Evolutionary conservation across 2,888 invertebrate genomes (phyloP).

Genomic region (Polydrusus cervinus): DNA sequence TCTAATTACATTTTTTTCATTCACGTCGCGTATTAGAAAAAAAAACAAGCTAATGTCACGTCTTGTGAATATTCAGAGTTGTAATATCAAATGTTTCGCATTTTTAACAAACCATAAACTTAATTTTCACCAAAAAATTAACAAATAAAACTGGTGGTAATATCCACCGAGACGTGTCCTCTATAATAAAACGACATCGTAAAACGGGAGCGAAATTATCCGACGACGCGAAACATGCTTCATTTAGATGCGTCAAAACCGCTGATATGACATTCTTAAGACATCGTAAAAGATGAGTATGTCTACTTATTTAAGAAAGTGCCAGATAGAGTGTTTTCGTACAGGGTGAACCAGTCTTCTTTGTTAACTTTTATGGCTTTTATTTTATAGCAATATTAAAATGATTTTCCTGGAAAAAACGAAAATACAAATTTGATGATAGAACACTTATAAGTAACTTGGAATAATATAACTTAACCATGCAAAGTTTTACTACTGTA

Average conservation of each 20-base stretch:
- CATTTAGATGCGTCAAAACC: constrained; percentile 69
- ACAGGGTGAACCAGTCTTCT: constrained; percentile 21
- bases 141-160: constrained; percentile 52
- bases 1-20: too few relatives aligned
- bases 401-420: too few relatives aligned
- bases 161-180: constrained; percentile 50
- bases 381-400: too few relatives aligned
- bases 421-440: too few relatives aligned
- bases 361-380: not conserved
- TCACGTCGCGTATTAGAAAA: too few relatives aligned
- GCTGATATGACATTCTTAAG: constrained; percentile 70
- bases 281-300: constrained; percentile 69
- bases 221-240: constrained; percentile 62
- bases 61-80: not conserved
- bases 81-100: constrained; percentile 15
- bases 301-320: constrained; percentile 66
- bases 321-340: constrained; percentile 43
- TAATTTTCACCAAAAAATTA: constrained; percentile 55
- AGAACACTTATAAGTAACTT: too few relatives aligned
- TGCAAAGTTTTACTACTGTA: too few relatives aligned
- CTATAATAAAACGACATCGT: constrained; percentile 48
- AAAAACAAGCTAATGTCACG: not conserved
- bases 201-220: constrained; percentile 53
- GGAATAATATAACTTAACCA: too few relatives aligned
- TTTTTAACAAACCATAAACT: constrained; percentile 36